Evolutionary conservation across 2,888 invertebrate species (phyloP).

Genomic region (Nomada hirtipes): DNA sequence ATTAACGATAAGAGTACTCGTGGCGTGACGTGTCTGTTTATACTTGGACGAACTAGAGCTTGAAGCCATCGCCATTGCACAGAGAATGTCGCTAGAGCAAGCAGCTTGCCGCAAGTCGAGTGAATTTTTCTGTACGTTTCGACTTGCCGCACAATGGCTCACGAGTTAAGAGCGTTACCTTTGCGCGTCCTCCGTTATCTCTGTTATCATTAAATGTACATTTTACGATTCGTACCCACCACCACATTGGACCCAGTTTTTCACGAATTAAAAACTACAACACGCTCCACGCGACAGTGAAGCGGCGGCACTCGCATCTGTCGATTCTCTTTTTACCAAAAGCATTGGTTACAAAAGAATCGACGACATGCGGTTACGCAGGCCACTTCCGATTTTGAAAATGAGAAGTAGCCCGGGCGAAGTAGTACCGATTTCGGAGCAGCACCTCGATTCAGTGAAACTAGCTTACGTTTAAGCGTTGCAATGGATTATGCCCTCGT

Average conservation of each 20-base stretch:
- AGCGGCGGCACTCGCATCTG: constrained; percentile 21
- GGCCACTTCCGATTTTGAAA: neutral
- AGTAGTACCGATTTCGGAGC: constrained; percentile 56
- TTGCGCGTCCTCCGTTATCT: constrained; percentile 29
- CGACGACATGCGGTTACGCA: neutral
- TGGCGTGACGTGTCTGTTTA: neutral
- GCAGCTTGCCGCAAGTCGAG: neutral
- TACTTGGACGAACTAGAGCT: neutral
- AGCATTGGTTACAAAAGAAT: constrained; percentile 10
- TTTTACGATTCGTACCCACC: constrained; percentile 77
- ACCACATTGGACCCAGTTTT: constrained; percentile 76
- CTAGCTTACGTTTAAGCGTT: constrained; percentile 74
- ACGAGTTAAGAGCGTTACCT: constrained; percentile 56
- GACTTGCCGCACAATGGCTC: constrained; percentile 47
- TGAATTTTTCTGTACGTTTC: constrained; percentile 2
- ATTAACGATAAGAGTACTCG: neutral
- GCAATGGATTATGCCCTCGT: constrained; percentile 65
- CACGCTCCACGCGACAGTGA: constrained; percentile 55
- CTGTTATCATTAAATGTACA: constrained; percentile 59
- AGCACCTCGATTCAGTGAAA: constrained; percentile 64
- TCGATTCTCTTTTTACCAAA: neutral
- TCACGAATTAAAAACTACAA: constrained; percentile 61
- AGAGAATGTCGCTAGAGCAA: constrained; percentile 35
- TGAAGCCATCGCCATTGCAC: constrained; percentile 29
- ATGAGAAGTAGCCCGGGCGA: neutral